phyloP scores from a whole-genome alignment of 1,140 invertebrate species.

The Drosophila azteca region DNA sequence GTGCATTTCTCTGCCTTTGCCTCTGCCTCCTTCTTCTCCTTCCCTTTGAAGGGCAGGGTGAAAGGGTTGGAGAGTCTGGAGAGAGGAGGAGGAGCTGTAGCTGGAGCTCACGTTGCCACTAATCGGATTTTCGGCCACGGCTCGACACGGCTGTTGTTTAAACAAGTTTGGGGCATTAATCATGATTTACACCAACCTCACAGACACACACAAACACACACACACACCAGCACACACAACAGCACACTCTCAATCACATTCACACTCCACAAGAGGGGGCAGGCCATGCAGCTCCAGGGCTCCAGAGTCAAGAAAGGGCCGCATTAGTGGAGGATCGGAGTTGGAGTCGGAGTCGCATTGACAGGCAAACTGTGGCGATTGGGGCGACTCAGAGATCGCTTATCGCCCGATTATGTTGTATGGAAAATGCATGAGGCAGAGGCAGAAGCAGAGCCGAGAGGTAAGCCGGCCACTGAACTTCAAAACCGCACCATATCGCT shows the following conservation, averaged over 20 bases:
- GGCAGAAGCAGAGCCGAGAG: too few species aligned
- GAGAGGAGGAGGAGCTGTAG: constrained; percentile 18
- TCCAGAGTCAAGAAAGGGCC: constrained; percentile 20
- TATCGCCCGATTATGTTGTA: constrained; percentile 79
- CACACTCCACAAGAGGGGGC: constrained; percentile 3
- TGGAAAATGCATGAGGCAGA: constrained; percentile 38
- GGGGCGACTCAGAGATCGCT: constrained; percentile 58
- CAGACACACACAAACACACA: constrained; percentile 4
- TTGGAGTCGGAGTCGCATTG: constrained; percentile 59
- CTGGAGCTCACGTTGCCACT: constrained; percentile 63
- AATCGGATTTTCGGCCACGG: constrained; percentile 78
- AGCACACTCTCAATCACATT: constrained; percentile 33
- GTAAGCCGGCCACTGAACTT: constrained; percentile 56
- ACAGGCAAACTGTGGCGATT: constrained; percentile 41
- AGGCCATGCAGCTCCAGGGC: constrained; percentile 28
- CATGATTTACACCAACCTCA: constrained; percentile 70
- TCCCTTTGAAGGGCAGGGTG: constrained; percentile 14
- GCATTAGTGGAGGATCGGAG: constrained; percentile 59
- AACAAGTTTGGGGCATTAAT: constrained; percentile 79
- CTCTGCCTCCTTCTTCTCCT: neutral
- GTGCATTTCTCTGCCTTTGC: constrained; percentile 48
- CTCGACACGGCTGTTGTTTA: constrained; percentile 75
- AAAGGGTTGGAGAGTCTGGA: too few species aligned
- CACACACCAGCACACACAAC: constrained; percentile 7
- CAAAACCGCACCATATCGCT: constrained; percentile 13